These are phyloP conservation scores for Eilema griseolum DNA, from an alignment of 2,888 invertebrate species.

Conservation along the genomic window DNA sequence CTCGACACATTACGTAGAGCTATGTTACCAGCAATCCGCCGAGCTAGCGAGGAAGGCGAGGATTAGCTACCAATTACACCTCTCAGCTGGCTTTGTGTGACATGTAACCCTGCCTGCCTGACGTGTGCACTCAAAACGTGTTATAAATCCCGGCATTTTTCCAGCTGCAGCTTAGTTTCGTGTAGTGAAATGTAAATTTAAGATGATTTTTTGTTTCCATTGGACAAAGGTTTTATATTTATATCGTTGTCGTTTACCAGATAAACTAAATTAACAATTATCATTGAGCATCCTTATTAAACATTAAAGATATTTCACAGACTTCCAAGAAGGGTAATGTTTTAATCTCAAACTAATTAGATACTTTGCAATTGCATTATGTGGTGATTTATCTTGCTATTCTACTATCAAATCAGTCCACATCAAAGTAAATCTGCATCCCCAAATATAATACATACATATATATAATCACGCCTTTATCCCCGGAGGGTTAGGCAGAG, in stretches of 20 bases:
- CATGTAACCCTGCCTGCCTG: slow-evolving; percentile 39
- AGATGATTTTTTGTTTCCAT: slow-evolving; percentile 17
- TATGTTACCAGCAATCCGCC: slow-evolving; percentile 55
- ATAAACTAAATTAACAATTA: neutral
- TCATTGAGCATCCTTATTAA: too few relatives aligned
- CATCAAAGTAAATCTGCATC: too few relatives aligned
- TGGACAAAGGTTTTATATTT: neutral
- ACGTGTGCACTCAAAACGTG: slow-evolving; percentile 59
- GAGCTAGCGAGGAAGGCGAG: slow-evolving; percentile 64
- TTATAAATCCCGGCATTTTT: slow-evolving; percentile 48
- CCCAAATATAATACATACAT: too few relatives aligned
- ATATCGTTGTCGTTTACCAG: neutral
- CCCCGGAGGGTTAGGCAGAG: too few relatives aligned
- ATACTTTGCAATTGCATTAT: too few relatives aligned
- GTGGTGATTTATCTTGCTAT: too few relatives aligned
- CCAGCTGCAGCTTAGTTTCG: slow-evolving; percentile 11
- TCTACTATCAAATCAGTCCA: too few relatives aligned
- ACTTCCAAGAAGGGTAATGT: too few relatives aligned
- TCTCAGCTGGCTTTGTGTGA: slow-evolving; percentile 61
- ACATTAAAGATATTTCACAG: too few relatives aligned
- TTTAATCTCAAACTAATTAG: too few relatives aligned
- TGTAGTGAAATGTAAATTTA: slow-evolving; percentile 5
- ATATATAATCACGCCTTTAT: too few relatives aligned
- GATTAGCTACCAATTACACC: slow-evolving; percentile 82
- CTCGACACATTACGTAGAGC: slow-evolving; percentile 30